Evolutionary conservation across 2,888 invertebrate genomes (phyloP), one percentile per base, ranked within the genome.

Genomic region (Sinopyrophorus schimmeli): DNA sequence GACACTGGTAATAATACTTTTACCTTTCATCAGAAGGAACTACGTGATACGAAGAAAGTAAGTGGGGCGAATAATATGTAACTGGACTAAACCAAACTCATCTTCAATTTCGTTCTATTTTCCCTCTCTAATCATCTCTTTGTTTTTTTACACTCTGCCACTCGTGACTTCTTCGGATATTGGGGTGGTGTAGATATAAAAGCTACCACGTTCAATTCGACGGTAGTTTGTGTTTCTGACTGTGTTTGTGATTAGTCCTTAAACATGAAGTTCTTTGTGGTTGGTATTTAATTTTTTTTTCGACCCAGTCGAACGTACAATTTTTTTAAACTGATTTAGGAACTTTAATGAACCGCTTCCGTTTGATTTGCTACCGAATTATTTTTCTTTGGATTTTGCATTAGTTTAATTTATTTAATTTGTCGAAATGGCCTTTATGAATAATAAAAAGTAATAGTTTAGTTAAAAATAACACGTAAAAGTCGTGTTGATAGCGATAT

Each of bases 71-170:
- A 21, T 15, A 15, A 34, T 32, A 38, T 32, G 42, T 39, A 43
- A 43, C 34, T 42, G 21, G 32, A 53, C 15, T 48, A 41, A n/a
- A 16, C 37, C 32, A 32, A 23, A 12, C 30, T 31, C 44, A 46
- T 50, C 50, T 50, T 50, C 50, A 46, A 48, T 32, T 44, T 43
- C 31, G 44, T 49, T 35, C 50, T 26, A 49, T 31, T 46, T 46
- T 44, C 44, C 40, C 44, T 34, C 50, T 40, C 37, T 30, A 9
- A 12, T 16, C 4, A 11, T 10, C 15, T 15, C 11, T 12, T 26
- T n/a, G 14, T 6, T 5, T 28, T 24, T 18, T 18, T 28, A 16
- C n/a, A n/a, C n/a, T n/a, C n/a, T n/a, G n/a, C n/a, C n/a, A n/a
- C n/a, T 39, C 14, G 11, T 12, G 7, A 10, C 28, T 24, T 24